A percentile compares a stretch with the other conserved stretches of the same genome.
These are phyloP conservation scores for Pangasius krempfi DNA, from an alignment of 2,797 vertebrate genomes.

Conservation along the genomic window DNA sequence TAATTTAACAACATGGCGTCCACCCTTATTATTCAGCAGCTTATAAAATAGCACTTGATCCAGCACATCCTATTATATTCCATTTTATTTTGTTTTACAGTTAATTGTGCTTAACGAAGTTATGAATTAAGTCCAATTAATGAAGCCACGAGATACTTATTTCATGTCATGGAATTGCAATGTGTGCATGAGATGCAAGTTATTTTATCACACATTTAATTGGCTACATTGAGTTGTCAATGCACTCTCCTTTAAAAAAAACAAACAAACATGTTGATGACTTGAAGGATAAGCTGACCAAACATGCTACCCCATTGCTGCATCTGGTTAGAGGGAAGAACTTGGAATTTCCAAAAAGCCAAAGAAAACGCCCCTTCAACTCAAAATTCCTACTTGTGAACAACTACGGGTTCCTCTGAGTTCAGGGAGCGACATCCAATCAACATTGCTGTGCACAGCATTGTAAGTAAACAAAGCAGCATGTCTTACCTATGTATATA, in stretches of 20 bases:
- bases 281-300: neutral
- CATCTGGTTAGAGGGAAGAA: neutral
- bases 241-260: neutral
- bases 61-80: neutral
- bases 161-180: neutral
- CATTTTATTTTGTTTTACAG: neutral
- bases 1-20: neutral
- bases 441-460: neutral
- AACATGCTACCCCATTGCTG: neutral
- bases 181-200: neutral
- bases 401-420: neutral
- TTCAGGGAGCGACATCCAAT: neutral
- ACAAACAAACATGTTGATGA: neutral
- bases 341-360: neutral
- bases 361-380: neutral
- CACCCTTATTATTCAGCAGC: neutral
- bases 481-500: neutral
- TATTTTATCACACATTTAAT: neutral
- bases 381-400: neutral
- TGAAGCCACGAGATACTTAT: neutral
- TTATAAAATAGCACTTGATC: neutral
- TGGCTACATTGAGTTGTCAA: neutral
- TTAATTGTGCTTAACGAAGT: neutral
- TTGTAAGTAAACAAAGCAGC: neutral
- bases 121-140: neutral